Base-by-base conservation (phyloP, 2,113 vertebrate genomes). In the Synodontis membranacea region DNA sequence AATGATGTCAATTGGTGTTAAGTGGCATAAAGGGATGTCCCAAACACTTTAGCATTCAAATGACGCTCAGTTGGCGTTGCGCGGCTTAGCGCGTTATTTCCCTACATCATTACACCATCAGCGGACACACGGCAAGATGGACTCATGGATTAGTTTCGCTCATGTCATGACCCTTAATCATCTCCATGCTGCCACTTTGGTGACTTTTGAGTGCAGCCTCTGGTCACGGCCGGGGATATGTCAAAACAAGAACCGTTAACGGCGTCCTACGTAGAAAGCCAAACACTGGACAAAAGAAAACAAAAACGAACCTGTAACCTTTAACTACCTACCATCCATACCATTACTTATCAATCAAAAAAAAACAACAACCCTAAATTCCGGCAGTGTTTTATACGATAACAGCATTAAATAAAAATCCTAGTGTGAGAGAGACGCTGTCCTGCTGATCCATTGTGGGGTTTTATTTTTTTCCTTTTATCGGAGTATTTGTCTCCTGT, bases 1-100 rank as follows among this genome's bases (percentile, higher is more conserved):
- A 83, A 52, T 25, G 60, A 68, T 52, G 44, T 68, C 81, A 83
- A 83, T 68, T 83, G 81, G 81, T 68, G 62, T 83, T 66, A 83
- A 66, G 58, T 66, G 28, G n/a, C 42, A 83, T 83, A 34, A 83
- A 83, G 60, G 80, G 80, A 82, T 83, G n/a, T 66, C 62, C 42
- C 44, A 48, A 52, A 68, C 81, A 68, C 46, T 23, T 7, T 83
- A 50, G 81, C 19, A 19, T 68, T 64, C 31, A 48, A 83, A 50
- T 37, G 81, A 68, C 19, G 42, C 42, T 68, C 21, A 23, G 9
- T 44, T 31, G n/a, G n/a, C n/a, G 42, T 21, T 23, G n/a, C 15
- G 28, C 58, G 50, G 78, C 52, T 7, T 28, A 39, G 39, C 11
- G 34, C 58, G 37, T 80, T 15, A 28, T 56, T 42, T 42, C 42